These are phyloP conservation scores for Pararge aegeria DNA, from an alignment of 1,140 invertebrate species.

Conservation along the genomic window DNA sequence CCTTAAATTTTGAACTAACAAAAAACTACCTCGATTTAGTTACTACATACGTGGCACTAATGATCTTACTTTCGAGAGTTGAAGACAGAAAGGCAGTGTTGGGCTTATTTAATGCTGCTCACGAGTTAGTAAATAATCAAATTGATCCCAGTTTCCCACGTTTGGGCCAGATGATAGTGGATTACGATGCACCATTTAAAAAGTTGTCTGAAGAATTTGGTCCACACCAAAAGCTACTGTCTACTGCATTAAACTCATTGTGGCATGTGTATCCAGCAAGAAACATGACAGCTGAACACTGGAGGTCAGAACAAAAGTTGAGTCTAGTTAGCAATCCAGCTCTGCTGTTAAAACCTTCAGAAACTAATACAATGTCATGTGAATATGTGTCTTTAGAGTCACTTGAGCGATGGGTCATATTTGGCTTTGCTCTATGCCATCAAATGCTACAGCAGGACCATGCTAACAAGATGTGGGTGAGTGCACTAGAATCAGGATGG, in stretches of 20 bases:
- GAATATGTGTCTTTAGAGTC: slow-evolving; percentile 97
- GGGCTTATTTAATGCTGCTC: slow-evolving; percentile 97
- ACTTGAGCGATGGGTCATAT: slow-evolving; percentile 98
- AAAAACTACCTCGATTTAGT: slow-evolving; percentile 97
- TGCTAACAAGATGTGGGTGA: slow-evolving; percentile 93
- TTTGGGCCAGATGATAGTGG: slow-evolving; percentile 97
- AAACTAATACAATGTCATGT: slow-evolving; percentile 97
- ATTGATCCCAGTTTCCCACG: slow-evolving; percentile 96
- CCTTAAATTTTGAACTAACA: slow-evolving; percentile 97
- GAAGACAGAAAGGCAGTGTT: slow-evolving; percentile 98
- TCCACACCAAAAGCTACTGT: slow-evolving; percentile 93
- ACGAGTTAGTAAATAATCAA: slow-evolving; percentile 96
- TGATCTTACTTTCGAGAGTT: slow-evolving; percentile 97
- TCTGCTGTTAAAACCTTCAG: slow-evolving; percentile 94
- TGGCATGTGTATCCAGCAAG: slow-evolving; percentile 92
- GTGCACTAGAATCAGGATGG: slow-evolving; percentile 95
- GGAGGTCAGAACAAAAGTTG: slow-evolving; percentile 95
- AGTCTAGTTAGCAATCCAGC: slow-evolving; percentile 95
- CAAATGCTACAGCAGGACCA: slow-evolving; percentile 89
- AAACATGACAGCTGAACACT: slow-evolving; percentile 96
- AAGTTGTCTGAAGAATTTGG: slow-evolving; percentile 98
- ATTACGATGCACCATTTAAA: slow-evolving; percentile 97
- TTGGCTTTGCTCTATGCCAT: slow-evolving; percentile 95
- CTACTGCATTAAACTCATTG: slow-evolving; percentile 92
- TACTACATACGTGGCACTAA: slow-evolving; percentile 95